Base-by-base conservation (phyloP, 92 coral and sea anemone genomes). In the Zoanthus solanderi region DNA sequence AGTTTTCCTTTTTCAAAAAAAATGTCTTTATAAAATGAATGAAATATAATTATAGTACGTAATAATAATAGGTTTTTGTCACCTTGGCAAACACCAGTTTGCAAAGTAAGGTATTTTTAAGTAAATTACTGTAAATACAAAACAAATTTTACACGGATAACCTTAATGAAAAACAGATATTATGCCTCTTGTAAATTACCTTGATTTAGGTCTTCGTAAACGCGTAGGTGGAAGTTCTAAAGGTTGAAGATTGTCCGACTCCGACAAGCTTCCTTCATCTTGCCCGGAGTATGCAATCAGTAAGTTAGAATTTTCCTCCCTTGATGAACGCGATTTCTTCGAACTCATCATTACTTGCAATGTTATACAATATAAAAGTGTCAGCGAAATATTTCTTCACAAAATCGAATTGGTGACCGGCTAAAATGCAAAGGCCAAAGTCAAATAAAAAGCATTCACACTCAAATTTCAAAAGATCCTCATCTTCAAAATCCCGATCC, bases 151-250 rank as follows among this genome's bases (percentile, higher is more conserved):
- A 2, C 1, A 66, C 11, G 23, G 17, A 65, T 65, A 44, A 45
- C 63, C 53, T 34, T 46, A 45, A 66, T 47, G 63, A 50, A 14
- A 29, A 65, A 65, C 5, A 7, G 53, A 15, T 66, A 13, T 81
- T 81, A 47, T 48, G 47, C 15, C 67, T 54, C 67, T 31, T 30
- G 28, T 77, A 77, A 65, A 18, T 37, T 92, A 92, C 94, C 94
- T 92, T 57, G 98, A 87, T 89, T 90, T 93, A 0, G 98, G 98
- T 16, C 98, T 92, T 89, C 98, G 88, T 12, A 95, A 91, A 42
- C 96, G 94, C 14, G 98, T 95, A 23, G 98, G 98, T 13, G 98
- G 98, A 31, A 95, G 88, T 76, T 95, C 98, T 37, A 95, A 89
- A 16, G 98, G 98, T 47, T 87, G 94, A 23, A 95, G 90, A 45